Evolutionary conservation across 2,113 vertebrate genomes (phyloP).

Genomic region (Amphilophus citrinellus): DNA sequence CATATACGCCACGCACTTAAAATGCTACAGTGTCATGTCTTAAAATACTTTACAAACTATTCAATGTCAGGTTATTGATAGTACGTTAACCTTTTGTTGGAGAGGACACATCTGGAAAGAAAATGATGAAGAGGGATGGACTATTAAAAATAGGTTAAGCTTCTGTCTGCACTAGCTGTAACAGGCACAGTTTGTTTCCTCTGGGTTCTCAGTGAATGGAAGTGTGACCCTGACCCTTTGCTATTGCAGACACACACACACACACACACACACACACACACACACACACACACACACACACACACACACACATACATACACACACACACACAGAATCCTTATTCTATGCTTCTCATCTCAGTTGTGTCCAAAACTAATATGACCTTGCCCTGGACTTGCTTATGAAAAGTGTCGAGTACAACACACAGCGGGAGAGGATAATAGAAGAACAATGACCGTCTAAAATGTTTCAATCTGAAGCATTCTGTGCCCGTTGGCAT

Average conservation of each 20-base stretch:
- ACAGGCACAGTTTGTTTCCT: constrained; percentile 69
- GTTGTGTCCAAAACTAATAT: neutral
- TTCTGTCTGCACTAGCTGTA: constrained; percentile 74
- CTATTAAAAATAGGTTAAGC: constrained; percentile 80
- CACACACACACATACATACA: no score
- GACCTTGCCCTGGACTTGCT: neutral
- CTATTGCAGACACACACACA: constrained; percentile 23
- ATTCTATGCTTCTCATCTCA: neutral
- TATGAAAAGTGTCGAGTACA: constrained; percentile 4
- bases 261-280: no score
- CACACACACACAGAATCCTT: neutral
- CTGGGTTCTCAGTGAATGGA: constrained; percentile 61
- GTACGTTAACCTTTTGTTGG: constrained; percentile 67
- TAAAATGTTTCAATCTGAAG: neutral
- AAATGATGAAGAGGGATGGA: constrained; percentile 62
- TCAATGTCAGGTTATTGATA: constrained; percentile 70
- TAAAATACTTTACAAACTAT: constrained; percentile 53
- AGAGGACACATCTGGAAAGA: constrained; percentile 58
- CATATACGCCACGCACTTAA: constrained; percentile 13
- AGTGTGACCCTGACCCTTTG: constrained; percentile 69
- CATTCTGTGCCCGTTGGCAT: neutral
- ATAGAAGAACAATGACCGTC: neutral
- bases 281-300: no score
- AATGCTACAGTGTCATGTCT: constrained; percentile 39
- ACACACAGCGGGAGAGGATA: neutral